Conservation (phyloP, 2,797 vertebrate genomes). For the Orientallactaga sibirica region DNA sequence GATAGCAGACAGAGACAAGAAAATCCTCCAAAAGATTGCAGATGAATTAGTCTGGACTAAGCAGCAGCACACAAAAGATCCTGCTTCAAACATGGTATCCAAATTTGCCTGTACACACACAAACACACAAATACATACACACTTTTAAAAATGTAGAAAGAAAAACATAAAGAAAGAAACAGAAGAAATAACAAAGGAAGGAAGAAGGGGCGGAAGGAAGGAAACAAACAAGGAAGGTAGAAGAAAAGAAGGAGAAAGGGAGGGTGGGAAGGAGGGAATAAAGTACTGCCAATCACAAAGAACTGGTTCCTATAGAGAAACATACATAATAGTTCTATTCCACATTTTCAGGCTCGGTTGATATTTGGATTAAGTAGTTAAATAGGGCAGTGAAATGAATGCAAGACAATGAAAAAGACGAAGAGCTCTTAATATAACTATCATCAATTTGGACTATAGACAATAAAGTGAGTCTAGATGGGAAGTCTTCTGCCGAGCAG, state of each 20-base stretch:
- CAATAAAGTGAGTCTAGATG: conserved; percentile 79
- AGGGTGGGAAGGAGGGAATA: not conserved
- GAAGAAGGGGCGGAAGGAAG: not conserved
- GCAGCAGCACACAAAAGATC: no score
- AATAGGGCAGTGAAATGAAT: conserved; percentile 77
- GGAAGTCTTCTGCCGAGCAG: conserved; percentile 72
- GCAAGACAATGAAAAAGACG: conserved; percentile 79
- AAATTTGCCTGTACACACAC: not conserved
- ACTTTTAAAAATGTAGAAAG: not conserved
- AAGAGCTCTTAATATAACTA: conserved; percentile 81
- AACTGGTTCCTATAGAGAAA: not conserved
- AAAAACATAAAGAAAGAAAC: not conserved
- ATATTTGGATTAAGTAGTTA: conserved; percentile 78
- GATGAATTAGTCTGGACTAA: no score
- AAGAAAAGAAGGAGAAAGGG: not conserved
- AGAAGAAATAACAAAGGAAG: not conserved
- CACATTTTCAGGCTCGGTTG: conserved; percentile 30
- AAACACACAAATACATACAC: not conserved
- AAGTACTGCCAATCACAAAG: not conserved
- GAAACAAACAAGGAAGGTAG: not conserved
- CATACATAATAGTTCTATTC: conserved; percentile 35
- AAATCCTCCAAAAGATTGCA: no score
- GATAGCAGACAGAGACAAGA: no score
- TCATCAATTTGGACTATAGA: conserved; percentile 77
- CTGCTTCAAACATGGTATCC: not conserved